Percentiles rank a stretch among this genome's conserved stretches.
Conservation (phyloP, 1,140 invertebrate species). For the Brachionus koreanus region DNA sequence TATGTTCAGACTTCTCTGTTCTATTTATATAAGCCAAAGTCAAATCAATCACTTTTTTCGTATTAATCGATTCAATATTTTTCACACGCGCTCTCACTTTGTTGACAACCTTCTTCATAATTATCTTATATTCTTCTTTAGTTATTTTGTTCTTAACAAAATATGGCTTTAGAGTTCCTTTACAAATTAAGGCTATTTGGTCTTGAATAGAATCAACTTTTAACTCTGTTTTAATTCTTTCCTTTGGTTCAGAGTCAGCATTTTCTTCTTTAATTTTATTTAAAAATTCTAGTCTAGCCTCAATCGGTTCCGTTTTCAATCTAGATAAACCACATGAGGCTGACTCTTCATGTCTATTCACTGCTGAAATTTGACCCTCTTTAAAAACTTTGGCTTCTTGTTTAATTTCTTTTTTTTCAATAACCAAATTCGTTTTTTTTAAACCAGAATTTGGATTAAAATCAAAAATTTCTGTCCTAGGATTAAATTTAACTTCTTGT, state of each 20-base stretch:
- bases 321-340: too few relatives aligned
- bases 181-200: slow-evolving; percentile 94
- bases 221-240: background rate
- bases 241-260: background rate
- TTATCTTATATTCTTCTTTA: slow-evolving; percentile 96
- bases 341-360: too few relatives aligned
- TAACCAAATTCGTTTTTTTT: background rate
- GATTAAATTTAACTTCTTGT: background rate
- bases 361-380: too few relatives aligned
- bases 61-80: background rate
- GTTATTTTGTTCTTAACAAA: slow-evolving; percentile 87
- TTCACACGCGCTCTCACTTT: slow-evolving; percentile 67
- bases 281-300: too few relatives aligned
- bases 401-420: too few relatives aligned
- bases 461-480: background rate
- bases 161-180: slow-evolving; percentile 87
- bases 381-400: too few relatives aligned
- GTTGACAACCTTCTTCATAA: slow-evolving; percentile 88
- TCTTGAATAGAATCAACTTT: slow-evolving; percentile 73
- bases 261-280: background rate
- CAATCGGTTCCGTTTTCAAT: too few relatives aligned
- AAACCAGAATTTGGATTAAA: background rate
- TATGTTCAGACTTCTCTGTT: background rate
- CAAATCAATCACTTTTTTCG: background rate
- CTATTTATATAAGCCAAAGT: background rate